phyloP scores from a whole-genome alignment of 2,797 vertebrate genomes.

The Gobionotothen gibberifrons region DNA sequence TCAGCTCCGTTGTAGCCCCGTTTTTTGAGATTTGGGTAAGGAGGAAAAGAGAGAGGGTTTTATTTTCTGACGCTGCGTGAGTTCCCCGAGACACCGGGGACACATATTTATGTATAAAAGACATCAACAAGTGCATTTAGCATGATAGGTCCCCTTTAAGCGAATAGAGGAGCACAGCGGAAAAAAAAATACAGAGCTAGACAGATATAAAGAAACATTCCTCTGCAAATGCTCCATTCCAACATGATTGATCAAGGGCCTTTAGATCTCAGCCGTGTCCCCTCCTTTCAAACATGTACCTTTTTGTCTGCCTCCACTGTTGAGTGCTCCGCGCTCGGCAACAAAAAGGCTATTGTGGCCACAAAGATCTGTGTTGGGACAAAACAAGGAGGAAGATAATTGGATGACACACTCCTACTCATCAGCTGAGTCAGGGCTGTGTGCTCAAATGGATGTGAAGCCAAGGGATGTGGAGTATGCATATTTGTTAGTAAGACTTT shows the following conservation, averaged over 20 bases:
- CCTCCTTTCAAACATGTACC: constrained; percentile 82
- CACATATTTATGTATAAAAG: too few relatives aligned
- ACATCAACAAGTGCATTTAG: too few relatives aligned
- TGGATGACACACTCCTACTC: constrained; percentile 72
- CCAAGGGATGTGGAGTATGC: constrained; percentile 15
- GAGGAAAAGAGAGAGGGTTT: too few relatives aligned
- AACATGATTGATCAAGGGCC: constrained; percentile 66
- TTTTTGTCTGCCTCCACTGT: constrained; percentile 96
- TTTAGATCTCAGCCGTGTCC: constrained; percentile 73
- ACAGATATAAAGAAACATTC: constrained; percentile 67
- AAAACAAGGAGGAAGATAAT: constrained; percentile 73
- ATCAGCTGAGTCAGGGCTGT: constrained; percentile 48
- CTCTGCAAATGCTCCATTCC: constrained; percentile 75
- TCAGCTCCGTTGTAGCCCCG: too few relatives aligned
- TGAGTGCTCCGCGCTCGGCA: constrained; percentile 95
- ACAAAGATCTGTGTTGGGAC: constrained; percentile 92
- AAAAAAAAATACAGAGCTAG: background rate
- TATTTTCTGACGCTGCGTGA: too few relatives aligned
- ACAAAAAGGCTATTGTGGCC: constrained; percentile 95
- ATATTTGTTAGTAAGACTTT: constrained; percentile 22
- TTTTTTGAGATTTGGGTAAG: too few relatives aligned
- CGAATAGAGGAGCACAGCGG: background rate
- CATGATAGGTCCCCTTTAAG: too few relatives aligned
- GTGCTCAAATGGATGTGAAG: constrained; percentile 41
- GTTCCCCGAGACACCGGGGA: too few relatives aligned